Conservation (phyloP, 2,888 invertebrate species). For the Cheilosia variabilis region DNA sequence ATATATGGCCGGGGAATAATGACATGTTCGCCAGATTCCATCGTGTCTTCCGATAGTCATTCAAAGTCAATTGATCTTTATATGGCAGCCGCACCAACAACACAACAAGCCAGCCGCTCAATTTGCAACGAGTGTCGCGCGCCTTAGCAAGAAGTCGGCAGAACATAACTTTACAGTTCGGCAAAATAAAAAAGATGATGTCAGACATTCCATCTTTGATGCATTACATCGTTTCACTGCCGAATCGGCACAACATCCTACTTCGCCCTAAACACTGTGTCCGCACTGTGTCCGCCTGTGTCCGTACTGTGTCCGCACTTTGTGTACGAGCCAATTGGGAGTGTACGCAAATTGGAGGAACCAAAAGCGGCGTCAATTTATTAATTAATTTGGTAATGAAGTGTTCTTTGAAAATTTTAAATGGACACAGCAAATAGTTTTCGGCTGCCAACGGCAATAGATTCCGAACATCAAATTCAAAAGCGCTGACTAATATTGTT, state of each 20-base stretch:
- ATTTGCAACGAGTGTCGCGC: slow-evolving; percentile 37
- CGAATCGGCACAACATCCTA: slow-evolving; percentile 38
- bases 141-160: slow-evolving; percentile 29
- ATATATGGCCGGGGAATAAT: slow-evolving; percentile 26
- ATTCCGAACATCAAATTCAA: neutral
- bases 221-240: slow-evolving; percentile 35
- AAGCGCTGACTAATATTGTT: slow-evolving; percentile 38
- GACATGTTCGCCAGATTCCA: slow-evolving; percentile 25
- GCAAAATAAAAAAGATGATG: slow-evolving; percentile 51
- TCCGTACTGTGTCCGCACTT: no score
- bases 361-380: slow-evolving; percentile 63
- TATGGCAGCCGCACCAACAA: neutral
- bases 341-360: slow-evolving; percentile 36
- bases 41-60: slow-evolving; percentile 30
- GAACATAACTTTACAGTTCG: slow-evolving; percentile 1
- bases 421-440: slow-evolving; percentile 23
- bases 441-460: slow-evolving; percentile 14
- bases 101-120: slow-evolving; percentile 15
- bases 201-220: slow-evolving; percentile 58
- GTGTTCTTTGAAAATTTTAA: slow-evolving; percentile 43
- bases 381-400: slow-evolving; percentile 70
- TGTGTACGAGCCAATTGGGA: slow-evolving; percentile 13
- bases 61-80: slow-evolving; percentile 43
- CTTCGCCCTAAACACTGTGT: slow-evolving; percentile 27
- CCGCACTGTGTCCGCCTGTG: neutral